Percentiles rank a stretch among this genome's conserved stretches.
These are phyloP conservation scores for Brachionus rubens DNA, from an alignment of 1,140 invertebrate genomes.

Conservation along the genomic window DNA sequence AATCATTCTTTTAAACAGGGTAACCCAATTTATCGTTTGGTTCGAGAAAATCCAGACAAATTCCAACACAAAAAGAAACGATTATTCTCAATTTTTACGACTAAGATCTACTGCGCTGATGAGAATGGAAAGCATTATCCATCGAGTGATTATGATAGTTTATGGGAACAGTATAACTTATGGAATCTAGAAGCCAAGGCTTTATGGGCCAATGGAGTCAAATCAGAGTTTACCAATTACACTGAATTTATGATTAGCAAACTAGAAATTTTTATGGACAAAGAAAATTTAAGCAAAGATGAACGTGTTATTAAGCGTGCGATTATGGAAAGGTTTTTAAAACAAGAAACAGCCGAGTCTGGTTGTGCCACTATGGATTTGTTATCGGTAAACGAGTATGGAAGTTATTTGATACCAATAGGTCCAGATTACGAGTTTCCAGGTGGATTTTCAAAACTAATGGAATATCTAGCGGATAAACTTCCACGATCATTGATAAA, in stretches of 20 bases:
- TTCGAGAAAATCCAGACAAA: conserved; percentile 10
- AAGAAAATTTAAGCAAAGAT: background rate
- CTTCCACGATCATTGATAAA: background rate
- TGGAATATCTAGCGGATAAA: conserved; percentile 25
- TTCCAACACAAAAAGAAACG: conserved; percentile 35
- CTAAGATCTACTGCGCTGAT: conserved; percentile 26
- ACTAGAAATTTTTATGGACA: background rate
- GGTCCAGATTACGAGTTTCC: conserved; percentile 45
- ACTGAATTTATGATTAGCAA: conserved; percentile 43
- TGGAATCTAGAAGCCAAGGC: conserved; percentile 35
- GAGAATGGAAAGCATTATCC: conserved; percentile 23
- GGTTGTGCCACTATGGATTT: conserved; percentile 45
- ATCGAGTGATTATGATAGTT: background rate
- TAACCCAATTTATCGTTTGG: conserved; percentile 32
- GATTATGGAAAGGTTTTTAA: background rate
- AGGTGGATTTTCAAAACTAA: conserved; percentile 39
- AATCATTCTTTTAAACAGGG: background rate
- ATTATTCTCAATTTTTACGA: conserved; percentile 9
- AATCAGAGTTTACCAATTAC: conserved; percentile 13
- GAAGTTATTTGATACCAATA: conserved; percentile 24
- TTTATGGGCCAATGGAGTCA: background rate
- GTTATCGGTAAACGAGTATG: conserved; percentile 27
- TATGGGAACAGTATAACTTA: conserved; percentile 12
- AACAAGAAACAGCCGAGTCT: conserved; percentile 41
- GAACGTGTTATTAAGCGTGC: background rate